phyloP scores from a whole-genome alignment of 2,113 vertebrate species.

The Psittacara wagleri region DNA sequence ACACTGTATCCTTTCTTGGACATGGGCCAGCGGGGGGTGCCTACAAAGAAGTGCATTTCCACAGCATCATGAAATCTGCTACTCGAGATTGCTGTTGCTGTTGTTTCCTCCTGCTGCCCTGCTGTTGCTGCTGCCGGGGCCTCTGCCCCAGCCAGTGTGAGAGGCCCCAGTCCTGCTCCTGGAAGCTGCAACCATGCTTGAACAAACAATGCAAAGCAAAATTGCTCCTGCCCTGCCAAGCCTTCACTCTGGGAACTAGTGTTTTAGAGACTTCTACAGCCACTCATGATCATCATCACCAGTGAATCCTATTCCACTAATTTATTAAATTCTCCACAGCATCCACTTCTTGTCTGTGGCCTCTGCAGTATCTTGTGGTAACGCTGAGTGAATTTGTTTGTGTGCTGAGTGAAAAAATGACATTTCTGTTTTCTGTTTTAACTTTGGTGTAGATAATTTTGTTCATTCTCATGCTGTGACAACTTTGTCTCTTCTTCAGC shows the following conservation, averaged over 20 bases:
- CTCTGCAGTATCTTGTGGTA: background rate
- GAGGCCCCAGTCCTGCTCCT: background rate
- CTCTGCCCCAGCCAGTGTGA: background rate
- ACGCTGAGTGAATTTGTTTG: background rate
- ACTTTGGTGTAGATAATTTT: background rate
- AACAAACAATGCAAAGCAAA: background rate
- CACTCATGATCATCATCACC: background rate
- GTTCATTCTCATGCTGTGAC: background rate
- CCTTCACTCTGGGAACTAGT: background rate
- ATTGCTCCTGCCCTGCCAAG: background rate
- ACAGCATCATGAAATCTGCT: background rate
- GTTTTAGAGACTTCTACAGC: background rate
- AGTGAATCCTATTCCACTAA: background rate
- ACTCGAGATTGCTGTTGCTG: fast-evolving
- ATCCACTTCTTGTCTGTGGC: background rate
- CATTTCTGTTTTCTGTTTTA: background rate
- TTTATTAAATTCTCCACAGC: background rate
- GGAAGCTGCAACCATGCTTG: background rate
- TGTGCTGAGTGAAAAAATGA: background rate
- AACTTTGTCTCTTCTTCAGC: background rate
- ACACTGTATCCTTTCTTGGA: background rate
- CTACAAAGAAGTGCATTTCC: background rate
- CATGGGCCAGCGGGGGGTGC: background rate
- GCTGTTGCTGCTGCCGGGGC: background rate
- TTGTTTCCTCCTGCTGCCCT: background rate